Percentiles rank a stretch among this genome's conserved stretches.
phyloP scores from a whole-genome alignment of 1,140 invertebrate species.

The Monomorium pharaonis region DNA sequence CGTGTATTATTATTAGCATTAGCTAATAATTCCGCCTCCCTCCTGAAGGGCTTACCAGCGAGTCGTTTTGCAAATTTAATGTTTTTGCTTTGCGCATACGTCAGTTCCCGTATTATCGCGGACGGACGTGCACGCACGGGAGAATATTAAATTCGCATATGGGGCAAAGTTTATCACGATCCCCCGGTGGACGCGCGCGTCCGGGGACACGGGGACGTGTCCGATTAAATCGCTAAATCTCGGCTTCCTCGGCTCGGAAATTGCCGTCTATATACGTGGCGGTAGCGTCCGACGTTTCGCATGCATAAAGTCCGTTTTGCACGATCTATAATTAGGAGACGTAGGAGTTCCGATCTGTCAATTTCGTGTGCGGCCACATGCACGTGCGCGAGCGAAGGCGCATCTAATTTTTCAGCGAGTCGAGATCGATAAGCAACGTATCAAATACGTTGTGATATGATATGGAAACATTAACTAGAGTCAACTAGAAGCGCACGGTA shows the following conservation, averaged over 20 bases:
- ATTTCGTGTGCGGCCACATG: neutral
- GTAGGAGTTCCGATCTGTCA: neutral
- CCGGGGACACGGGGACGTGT: neutral
- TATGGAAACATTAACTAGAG: neutral
- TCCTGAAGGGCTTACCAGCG: neutral
- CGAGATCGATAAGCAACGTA: neutral
- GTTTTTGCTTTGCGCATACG: neutral
- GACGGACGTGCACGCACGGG: neutral
- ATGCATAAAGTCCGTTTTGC: neutral
- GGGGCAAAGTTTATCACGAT: constrained; percentile 6
- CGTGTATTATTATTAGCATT: neutral
- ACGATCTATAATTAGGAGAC: constrained; percentile 1
- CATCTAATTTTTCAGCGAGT: neutral
- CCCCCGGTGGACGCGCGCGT: neutral
- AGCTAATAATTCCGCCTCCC: neutral
- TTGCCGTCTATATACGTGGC: constrained; percentile 6
- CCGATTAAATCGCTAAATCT: constrained; percentile 25
- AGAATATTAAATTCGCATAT: constrained; percentile 28
- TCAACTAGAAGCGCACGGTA: neutral
- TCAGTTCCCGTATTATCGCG: constrained; percentile 4
- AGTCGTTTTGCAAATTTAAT: constrained; percentile 18
- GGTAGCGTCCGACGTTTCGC: too few relatives aligned
- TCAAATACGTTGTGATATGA: neutral
- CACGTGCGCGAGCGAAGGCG: neutral
- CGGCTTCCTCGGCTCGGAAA: neutral